A percentile compares a stretch with the other conserved stretches of the same genome.
These are phyloP conservation scores for Phalera bucephala DNA, from an alignment of 2,888 invertebrate genomes.

Conservation along the genomic window DNA sequence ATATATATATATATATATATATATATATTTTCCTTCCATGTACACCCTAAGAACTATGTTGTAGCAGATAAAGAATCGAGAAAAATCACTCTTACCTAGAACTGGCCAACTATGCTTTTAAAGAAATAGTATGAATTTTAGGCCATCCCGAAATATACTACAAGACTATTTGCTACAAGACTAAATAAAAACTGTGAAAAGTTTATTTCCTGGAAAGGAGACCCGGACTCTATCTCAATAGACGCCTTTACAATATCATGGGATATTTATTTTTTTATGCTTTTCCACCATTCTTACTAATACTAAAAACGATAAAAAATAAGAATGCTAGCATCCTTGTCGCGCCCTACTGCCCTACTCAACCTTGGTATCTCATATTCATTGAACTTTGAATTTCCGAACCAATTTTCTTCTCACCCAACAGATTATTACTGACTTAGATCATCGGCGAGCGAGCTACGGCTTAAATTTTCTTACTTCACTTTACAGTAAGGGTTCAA, in stretches of 20 bases:
- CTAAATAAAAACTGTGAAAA: background rate
- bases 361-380: no score
- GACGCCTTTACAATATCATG: no score
- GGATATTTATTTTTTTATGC: no score
- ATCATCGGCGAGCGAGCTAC: background rate
- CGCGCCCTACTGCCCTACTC: no score
- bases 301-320: background rate
- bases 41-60: background rate
- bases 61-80: conserved; percentile 1
- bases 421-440: conserved; percentile 1
- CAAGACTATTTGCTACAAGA: no score
- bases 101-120: background rate
- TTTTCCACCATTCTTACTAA: background rate
- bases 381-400: background rate
- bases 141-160: background rate
- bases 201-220: background rate
- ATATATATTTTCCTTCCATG: no score
- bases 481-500: no score
- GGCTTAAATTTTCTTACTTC: no score
- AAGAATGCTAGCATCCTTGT: background rate
- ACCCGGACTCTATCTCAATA: no score
- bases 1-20: no score
- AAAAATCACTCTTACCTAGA: background rate
- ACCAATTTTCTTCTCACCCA: background rate
- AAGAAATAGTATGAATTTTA: background rate